phyloP scores from a whole-genome alignment of 2,797 vertebrate species.

The Natrix natrix region DNA sequence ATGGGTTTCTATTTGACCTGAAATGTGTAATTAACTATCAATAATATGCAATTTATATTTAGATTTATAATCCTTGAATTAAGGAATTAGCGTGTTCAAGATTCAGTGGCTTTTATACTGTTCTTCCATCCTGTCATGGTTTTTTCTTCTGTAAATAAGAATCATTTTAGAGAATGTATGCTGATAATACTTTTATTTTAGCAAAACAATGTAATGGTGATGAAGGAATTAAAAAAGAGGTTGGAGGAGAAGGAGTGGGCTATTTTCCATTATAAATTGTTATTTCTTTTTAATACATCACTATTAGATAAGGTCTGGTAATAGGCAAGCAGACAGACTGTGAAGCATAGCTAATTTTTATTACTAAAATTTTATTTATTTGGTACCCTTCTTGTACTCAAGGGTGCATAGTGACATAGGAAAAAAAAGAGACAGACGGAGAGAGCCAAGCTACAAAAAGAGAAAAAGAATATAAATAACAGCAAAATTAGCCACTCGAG shows the following conservation, averaged over 20 bases:
- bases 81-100: neutral
- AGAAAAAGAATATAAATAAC: neutral
- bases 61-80: neutral
- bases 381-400: neutral
- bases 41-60: neutral
- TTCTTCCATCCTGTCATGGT: neutral
- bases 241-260: neutral
- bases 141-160: neutral
- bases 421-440: neutral
- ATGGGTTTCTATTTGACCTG: neutral
- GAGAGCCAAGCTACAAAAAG: neutral
- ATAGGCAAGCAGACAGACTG: neutral
- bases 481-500: neutral
- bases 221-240: neutral
- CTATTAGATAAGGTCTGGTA: neutral
- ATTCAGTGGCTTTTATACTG: neutral
- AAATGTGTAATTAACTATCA: neutral
- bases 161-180: neutral
- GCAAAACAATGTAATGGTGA: neutral
- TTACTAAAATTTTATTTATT: neutral
- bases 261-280: neutral
- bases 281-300: neutral
- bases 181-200: neutral
- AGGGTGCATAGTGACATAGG: too few relatives aligned
- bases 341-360: neutral